Base-by-base conservation (phyloP, 2,797 vertebrate genomes). In the Tokudaia tokunoshimensis region DNA sequence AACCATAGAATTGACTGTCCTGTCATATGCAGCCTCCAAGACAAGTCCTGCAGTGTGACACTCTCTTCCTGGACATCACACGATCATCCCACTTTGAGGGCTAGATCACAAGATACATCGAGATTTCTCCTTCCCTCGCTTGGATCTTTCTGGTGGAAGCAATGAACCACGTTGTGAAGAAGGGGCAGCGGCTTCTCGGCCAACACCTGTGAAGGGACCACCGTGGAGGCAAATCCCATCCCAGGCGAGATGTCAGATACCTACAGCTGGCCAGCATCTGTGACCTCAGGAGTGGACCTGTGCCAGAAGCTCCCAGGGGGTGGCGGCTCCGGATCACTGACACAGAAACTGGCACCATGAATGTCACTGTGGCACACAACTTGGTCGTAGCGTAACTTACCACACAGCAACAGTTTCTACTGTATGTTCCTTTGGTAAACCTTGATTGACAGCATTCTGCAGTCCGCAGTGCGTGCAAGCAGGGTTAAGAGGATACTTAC, bases 131-230 rank as follows among this genome's bases (percentile, higher is more conserved):
- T 37, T 57, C 37, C 55, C 29, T 44, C 10, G n/a, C 67, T 61
- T 4, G 0, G 7, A 5, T 67, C 52, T 37, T 17, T 52, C 65
- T 41, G 55, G 61, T 15, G 52, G 79, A 86, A 47, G 41, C 34
- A 3, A 6, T 0, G 2, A 13, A 19, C 9, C 61, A 6, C 1
- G 0, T 7, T 29, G 5, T 44, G 15, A 44, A 31, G 34, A 85
- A 13, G 9, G 50, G 67, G 17, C 34, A 9, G 17, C 37, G 34
- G 34, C 67, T n/a, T n/a, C 34, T 70, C 34, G 1, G 17, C 17
- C 70, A 37, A 22, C 9, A 47, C 31, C 10, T 10, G 8, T 31
- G 57, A 80, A 24, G 15, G 75, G 47, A 15, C 14, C 31, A 41
- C n/a, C 24, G 24, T 2, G 11, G 63, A 79, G 81, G 61, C 55